Percentiles rank a stretch among this genome's conserved stretches.
Evolutionary conservation across 64 coral and sea anemone genomes (phyloP).

Genomic region (Actinia tenebrosa): DNA sequence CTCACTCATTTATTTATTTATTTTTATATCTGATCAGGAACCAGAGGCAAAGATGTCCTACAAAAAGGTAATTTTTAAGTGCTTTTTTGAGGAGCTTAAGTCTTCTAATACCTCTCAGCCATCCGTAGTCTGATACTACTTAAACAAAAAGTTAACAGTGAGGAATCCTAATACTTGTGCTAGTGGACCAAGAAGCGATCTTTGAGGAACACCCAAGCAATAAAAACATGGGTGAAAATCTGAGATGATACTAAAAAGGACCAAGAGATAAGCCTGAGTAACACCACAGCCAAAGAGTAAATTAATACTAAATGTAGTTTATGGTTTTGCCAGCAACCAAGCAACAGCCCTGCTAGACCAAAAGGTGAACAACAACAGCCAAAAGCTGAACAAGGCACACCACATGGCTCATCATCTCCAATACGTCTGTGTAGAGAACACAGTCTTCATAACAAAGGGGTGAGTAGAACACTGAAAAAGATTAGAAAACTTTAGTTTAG

Average conservation of each 20-base stretch:
- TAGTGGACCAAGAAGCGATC: background rate
- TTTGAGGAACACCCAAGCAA: background rate
- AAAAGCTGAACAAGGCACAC: background rate
- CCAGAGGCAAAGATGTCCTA: background rate
- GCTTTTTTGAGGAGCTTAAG: background rate
- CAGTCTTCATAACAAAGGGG: background rate
- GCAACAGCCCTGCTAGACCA: slow-evolving; percentile 6
- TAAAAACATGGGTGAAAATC: background rate
- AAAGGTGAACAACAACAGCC: background rate
- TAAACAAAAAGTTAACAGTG: background rate
- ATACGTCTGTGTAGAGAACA: slow-evolving; percentile 25
- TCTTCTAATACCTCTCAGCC: too few species aligned
- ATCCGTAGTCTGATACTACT: background rate
- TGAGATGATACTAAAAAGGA: background rate
- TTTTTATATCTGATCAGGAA: background rate
- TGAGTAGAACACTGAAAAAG: background rate
- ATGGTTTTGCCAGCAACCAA: background rate
- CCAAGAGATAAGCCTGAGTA: background rate
- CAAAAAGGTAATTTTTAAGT: background rate
- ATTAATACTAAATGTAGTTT: background rate
- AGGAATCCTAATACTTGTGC: background rate
- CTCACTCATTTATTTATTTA: background rate
- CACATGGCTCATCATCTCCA: background rate
- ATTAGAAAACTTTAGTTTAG: too few species aligned
- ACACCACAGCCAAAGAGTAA: background rate